phyloP scores from a whole-genome alignment of 2,113 vertebrate species.

The Cyphotilapia sp. region DNA sequence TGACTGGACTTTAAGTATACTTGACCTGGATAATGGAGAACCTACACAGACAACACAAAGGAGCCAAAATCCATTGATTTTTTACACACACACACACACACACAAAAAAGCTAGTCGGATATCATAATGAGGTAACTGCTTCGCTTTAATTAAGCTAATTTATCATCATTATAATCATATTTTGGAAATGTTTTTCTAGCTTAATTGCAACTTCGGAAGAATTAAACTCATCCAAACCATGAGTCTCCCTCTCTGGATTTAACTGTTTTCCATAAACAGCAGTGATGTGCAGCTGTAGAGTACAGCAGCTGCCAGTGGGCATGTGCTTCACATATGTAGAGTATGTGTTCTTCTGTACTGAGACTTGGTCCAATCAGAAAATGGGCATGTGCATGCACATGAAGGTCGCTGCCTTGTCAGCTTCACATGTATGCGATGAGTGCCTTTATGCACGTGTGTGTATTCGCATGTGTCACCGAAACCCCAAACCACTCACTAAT shows the following conservation, averaged over 20 bases:
- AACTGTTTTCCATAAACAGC: constrained; percentile 8
- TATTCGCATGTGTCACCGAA: background rate
- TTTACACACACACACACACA: background rate
- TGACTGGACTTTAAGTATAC: background rate
- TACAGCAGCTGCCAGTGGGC: background rate
- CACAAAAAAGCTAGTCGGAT: background rate
- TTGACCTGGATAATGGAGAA: background rate
- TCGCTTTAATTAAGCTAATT: constrained; percentile 17
- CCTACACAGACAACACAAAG: background rate
- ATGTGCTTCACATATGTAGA: background rate
- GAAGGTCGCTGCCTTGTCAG: background rate
- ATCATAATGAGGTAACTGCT: constrained; percentile 9
- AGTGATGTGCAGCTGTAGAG: background rate
- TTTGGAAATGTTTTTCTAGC: background rate
- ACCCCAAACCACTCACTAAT: constrained; percentile 27
- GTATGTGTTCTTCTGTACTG: background rate
- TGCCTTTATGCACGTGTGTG: background rate
- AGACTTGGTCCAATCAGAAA: background rate
- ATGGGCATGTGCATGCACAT: background rate
- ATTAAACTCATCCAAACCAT: constrained; percentile 15
- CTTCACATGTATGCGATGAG: background rate
- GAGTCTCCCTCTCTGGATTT: constrained; percentile 2
- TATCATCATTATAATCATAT: constrained; percentile 46
- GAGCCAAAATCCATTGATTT: background rate
- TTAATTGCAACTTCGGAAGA: constrained; percentile 27